These are phyloP conservation scores for Micrastur ruficollis DNA, from an alignment of 2,797 vertebrate species.

Conservation along the genomic window DNA sequence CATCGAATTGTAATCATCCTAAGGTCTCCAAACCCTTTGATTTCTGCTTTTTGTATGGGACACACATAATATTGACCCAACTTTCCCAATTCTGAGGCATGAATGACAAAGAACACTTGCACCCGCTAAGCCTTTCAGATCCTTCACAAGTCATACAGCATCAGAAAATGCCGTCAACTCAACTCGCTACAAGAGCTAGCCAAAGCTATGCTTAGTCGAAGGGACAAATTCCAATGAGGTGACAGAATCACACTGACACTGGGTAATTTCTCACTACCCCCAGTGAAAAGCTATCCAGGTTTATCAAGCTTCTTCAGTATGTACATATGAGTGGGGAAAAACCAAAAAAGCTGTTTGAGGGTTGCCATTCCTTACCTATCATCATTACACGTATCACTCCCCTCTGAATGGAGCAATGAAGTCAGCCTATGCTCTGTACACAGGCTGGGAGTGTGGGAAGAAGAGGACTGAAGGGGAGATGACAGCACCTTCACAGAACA, in stretches of 20 bases:
- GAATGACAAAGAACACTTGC: not conserved
- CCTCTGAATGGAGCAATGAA: rapidly evolving
- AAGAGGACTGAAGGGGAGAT: not conserved
- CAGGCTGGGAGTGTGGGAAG: rapidly evolving
- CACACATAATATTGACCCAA: not conserved
- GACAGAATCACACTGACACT: not conserved
- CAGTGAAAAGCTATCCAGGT: not conserved
- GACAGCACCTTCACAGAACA: not conserved
- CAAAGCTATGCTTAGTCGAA: not conserved
- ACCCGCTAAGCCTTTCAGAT: not conserved
- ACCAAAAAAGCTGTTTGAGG: rapidly evolving
- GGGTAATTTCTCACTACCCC: not conserved
- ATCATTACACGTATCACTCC: not conserved
- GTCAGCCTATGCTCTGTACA: not conserved
- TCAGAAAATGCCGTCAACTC: not conserved
- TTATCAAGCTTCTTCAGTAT: not conserved
- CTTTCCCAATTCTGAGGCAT: not conserved
- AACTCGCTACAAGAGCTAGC: not conserved
- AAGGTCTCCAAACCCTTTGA: not conserved
- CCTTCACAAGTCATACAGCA: not conserved
- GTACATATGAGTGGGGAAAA: not conserved
- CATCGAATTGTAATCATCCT: not conserved
- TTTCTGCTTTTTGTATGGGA: not conserved
- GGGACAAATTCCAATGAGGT: not conserved
- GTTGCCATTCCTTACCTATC: not conserved